phyloP scores from a whole-genome alignment of 2,888 invertebrate species.

The Siphonodentalium dalli region DNA sequence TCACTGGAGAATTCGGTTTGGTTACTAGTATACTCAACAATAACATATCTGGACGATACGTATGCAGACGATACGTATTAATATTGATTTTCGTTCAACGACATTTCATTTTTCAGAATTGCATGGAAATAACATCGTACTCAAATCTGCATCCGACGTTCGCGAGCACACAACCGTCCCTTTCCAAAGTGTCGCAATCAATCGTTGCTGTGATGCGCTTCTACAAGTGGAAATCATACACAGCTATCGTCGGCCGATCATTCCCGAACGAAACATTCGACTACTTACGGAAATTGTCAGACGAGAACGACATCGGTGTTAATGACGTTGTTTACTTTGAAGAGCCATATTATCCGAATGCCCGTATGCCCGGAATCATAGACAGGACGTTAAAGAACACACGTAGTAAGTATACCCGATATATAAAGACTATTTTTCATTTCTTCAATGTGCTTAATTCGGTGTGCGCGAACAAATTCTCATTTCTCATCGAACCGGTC shows the following conservation, averaged over 20 bases:
- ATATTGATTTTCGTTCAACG: too few species aligned
- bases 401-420: constrained; percentile 76
- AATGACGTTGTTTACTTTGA: constrained; percentile 72
- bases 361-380: constrained; percentile 70
- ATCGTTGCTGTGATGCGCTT: constrained; percentile 87
- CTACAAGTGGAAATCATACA: constrained; percentile 84
- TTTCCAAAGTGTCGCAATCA: constrained; percentile 84
- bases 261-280: constrained; percentile 71
- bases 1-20: too few species aligned
- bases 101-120: too few species aligned
- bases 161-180: constrained; percentile 90
- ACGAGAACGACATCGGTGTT: constrained; percentile 76
- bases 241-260: constrained; percentile 69
- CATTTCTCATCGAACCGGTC: too few species aligned
- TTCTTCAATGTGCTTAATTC: too few species aligned
- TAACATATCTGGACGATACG: too few species aligned
- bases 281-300: constrained; percentile 79
- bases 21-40: too few species aligned
- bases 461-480: too few species aligned
- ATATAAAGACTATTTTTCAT: too few species aligned
- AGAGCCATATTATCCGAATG: constrained; percentile 40
- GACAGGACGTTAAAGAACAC: constrained; percentile 79
- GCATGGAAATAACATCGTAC: too few species aligned
- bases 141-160: too few species aligned
- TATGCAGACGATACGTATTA: too few species aligned